Evolutionary conservation across 2,113 vertebrate genomes (phyloP).

Genomic region (Canis aureus): DNA sequence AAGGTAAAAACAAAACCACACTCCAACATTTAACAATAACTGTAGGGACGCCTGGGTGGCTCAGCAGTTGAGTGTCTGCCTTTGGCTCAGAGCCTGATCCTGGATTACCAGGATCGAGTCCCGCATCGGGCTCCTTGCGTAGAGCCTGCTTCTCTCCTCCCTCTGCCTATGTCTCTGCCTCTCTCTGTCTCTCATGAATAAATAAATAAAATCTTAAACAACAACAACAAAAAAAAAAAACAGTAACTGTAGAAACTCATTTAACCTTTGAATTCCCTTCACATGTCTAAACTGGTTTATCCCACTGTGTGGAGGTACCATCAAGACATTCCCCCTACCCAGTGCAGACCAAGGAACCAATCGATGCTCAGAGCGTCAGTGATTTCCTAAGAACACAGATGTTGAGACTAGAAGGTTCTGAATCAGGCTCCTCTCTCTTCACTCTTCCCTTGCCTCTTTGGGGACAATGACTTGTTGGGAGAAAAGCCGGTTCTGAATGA

Average conservation of each 20-base stretch:
- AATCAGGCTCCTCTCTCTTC: background rate
- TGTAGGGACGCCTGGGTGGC: too few species aligned
- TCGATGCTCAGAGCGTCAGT: accelerated
- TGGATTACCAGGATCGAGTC: too few species aligned
- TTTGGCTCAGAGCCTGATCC: too few species aligned
- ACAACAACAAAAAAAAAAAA: background rate
- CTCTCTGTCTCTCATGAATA: too few species aligned
- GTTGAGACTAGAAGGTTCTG: background rate
- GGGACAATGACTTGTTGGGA: background rate
- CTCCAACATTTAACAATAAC: background rate
- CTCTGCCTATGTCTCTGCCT: too few species aligned
- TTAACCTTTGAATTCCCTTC: background rate
- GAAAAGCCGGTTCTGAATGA: background rate
- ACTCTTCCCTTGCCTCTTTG: background rate
- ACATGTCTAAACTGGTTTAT: too few species aligned
- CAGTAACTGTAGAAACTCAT: background rate
- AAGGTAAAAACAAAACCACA: background rate
- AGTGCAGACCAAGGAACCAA: too few species aligned
- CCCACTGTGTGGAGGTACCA: background rate
- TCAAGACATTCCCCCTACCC: background rate
- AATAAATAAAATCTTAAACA: too few species aligned
- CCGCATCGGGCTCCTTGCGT: too few species aligned
- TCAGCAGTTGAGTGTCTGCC: too few species aligned
- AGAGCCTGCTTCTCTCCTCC: too few species aligned
- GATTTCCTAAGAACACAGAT: too few species aligned